These are phyloP conservation scores for Sebastes steindachneri DNA, from an alignment of 2,797 vertebrate genomes.

Conservation along the genomic window DNA sequence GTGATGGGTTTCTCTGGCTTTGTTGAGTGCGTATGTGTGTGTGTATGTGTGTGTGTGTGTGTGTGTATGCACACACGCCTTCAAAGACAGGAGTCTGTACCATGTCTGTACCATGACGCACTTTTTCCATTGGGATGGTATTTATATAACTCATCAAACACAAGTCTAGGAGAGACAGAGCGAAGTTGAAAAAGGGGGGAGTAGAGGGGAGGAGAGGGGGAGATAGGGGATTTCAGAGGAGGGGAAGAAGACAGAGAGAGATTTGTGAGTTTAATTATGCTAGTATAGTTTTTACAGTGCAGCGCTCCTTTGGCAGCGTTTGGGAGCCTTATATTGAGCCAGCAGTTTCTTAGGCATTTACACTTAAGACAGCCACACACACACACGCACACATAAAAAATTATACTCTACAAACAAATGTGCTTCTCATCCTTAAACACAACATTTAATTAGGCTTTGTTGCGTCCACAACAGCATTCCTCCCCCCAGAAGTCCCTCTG, in stretches of 20 bases:
- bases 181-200: constrained; percentile 40
- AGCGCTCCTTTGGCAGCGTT: constrained; percentile 63
- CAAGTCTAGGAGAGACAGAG: constrained; percentile 64
- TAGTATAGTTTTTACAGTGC: constrained; percentile 74
- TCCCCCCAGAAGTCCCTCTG: constrained; percentile 18
- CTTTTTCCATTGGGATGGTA: constrained; percentile 84
- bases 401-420: constrained; percentile 47
- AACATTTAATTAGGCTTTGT: constrained; percentile 59
- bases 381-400: constrained; percentile 28
- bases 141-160: constrained; percentile 83
- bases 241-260: constrained; percentile 54
- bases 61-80: constrained; percentile 18
- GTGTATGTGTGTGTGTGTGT: constrained; percentile 6
- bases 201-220: neutral
- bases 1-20: constrained; percentile 28
- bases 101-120: constrained; percentile 81
- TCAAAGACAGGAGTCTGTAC: constrained; percentile 74
- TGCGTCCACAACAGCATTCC: constrained; percentile 40
- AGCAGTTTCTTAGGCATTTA: constrained; percentile 52
- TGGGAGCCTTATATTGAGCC: constrained; percentile 59
- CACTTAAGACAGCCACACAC: constrained; percentile 44
- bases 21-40: neutral
- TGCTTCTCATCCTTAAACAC: constrained; percentile 53
- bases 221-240: constrained; percentile 52
- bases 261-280: constrained; percentile 81